These are phyloP conservation scores for Heteromormyrus szaboi DNA, from an alignment of 2,797 vertebrate species.

Conservation along the genomic window DNA sequence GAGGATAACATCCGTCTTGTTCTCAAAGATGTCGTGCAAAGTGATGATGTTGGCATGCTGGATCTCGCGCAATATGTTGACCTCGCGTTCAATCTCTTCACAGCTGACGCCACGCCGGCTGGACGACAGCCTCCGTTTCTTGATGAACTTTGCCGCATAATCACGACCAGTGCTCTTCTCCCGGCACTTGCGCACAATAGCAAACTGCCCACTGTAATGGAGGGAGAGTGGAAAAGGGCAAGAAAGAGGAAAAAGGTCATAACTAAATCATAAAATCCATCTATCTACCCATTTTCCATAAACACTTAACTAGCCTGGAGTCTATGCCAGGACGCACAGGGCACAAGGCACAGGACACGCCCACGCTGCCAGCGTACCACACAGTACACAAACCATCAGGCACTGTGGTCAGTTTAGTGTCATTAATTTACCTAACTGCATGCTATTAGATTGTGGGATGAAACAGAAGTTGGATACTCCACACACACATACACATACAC, in stretches of 20 bases:
- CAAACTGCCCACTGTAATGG: slow-evolving; percentile 82
- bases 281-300: background rate
- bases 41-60: slow-evolving; percentile 98
- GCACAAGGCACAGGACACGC: background rate
- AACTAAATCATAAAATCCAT: background rate
- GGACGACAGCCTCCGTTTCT: slow-evolving; percentile 89
- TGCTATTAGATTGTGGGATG: background rate
- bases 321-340: background rate
- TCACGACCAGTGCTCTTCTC: slow-evolving; percentile 74
- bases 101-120: slow-evolving; percentile 92
- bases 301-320: background rate
- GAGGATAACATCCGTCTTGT: slow-evolving; percentile 94
- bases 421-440: background rate
- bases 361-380: background rate
- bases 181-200: slow-evolving; percentile 88
- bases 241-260: rapidly evolving
- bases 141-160: slow-evolving; percentile 95
- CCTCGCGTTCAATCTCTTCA: slow-evolving; percentile 94
- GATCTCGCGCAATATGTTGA: slow-evolving; percentile 92
- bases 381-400: background rate
- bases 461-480: background rate
- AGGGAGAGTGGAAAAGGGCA: background rate
- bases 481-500: background rate
- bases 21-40: slow-evolving; percentile 94
- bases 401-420: background rate